Evolutionary conservation across 2,888 invertebrate genomes (phyloP).

Genomic region (Troides aeacus): DNA sequence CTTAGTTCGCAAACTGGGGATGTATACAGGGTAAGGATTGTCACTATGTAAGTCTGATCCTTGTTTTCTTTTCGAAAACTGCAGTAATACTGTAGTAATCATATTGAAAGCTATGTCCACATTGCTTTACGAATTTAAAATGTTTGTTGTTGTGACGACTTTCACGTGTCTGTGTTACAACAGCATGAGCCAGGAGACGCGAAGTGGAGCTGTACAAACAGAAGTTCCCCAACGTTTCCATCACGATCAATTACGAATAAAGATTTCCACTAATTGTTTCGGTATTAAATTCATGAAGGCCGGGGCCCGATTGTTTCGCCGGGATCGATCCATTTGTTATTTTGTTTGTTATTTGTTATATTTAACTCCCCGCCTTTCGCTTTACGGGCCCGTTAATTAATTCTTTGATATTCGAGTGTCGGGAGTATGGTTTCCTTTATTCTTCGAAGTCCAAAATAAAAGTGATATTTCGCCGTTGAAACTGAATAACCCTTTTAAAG

Average conservation of each 20-base stretch:
- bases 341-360: conserved; percentile 34
- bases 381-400: conserved; percentile 36
- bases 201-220: conserved; percentile 1
- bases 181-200: neutral
- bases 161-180: no score
- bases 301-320: conserved; percentile 32
- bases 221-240: neutral
- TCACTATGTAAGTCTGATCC: no score
- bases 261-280: conserved; percentile 30
- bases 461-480: conserved; percentile 22
- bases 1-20: no score
- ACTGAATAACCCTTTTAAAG: conserved; percentile 25
- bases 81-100: no score
- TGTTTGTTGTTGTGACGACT: no score
- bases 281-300: conserved; percentile 32
- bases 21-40: no score
- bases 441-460: conserved; percentile 21
- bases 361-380: conserved; percentile 30
- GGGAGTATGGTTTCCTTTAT: conserved; percentile 29
- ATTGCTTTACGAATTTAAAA: no score
- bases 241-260: conserved; percentile 27
- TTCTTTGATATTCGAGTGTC: conserved; percentile 41
- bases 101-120: no score
- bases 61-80: no score
- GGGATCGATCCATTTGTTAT: conserved; percentile 38